phyloP scores from a whole-genome alignment of 2,888 invertebrate species.

The Plebejus melissa region DNA sequence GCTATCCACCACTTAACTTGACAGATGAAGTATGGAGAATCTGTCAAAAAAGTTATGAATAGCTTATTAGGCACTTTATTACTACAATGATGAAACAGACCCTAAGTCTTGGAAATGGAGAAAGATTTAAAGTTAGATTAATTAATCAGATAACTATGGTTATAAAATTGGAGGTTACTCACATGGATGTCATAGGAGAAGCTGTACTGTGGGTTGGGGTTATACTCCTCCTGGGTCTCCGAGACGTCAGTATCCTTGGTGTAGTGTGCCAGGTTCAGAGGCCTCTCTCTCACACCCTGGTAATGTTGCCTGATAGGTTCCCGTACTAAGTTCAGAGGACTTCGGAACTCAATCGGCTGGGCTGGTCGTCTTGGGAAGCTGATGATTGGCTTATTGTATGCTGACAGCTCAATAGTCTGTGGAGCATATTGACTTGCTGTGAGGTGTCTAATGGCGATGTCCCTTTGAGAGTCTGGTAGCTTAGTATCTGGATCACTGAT shows the following conservation, averaged over 20 bases:
- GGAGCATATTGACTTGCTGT: conserved; percentile 29
- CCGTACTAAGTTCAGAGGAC: conserved; percentile 24
- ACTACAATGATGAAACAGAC: too few relatives aligned
- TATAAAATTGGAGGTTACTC: conserved; percentile 43
- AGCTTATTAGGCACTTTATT: too few relatives aligned
- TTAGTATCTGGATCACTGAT: conserved; percentile 65
- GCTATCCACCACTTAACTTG: too few relatives aligned
- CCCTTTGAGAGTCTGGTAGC: conserved; percentile 55
- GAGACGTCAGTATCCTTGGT: conserved; percentile 32
- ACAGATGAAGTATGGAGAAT: too few relatives aligned
- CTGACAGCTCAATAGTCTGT: neutral
- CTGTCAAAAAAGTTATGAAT: too few relatives aligned
- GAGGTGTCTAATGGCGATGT: conserved; percentile 47
- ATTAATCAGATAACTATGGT: too few relatives aligned
- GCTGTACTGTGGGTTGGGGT: conserved; percentile 52
- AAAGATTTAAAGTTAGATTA: too few relatives aligned
- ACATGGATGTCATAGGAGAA: conserved; percentile 63
- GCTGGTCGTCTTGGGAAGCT: neutral
- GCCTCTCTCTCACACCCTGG: conserved; percentile 43
- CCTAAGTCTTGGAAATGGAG: too few relatives aligned
- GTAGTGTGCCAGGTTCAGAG: conserved; percentile 48
- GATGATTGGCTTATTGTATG: neutral
- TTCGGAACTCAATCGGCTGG: conserved; percentile 15
- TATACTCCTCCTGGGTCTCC: conserved; percentile 40
- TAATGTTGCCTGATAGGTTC: conserved; percentile 45